These are phyloP conservation scores for Tetramorium simillimum DNA, from an alignment of 1,140 invertebrate genomes.

Conservation along the genomic window DNA sequence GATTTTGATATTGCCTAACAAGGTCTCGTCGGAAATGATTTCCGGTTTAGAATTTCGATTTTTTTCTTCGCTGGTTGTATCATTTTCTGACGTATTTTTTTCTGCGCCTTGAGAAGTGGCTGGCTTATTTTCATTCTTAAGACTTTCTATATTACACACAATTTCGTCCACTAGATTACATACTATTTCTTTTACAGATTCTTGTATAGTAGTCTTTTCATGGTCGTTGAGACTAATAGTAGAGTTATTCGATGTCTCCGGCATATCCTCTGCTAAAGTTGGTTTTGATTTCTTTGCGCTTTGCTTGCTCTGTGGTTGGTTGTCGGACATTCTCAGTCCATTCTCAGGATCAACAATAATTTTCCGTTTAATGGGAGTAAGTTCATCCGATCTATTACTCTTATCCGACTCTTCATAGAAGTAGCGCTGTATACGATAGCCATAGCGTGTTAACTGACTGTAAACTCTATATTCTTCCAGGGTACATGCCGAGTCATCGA, in stretches of 20 bases:
- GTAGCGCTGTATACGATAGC: conserved; percentile 84
- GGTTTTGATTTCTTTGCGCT: background rate
- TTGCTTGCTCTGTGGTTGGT: conserved; percentile 40
- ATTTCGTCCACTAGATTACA: conserved; percentile 56
- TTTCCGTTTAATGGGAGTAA: conserved; percentile 70
- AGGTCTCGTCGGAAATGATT: conserved; percentile 82
- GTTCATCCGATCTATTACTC: conserved; percentile 62
- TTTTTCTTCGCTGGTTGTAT: conserved; percentile 52
- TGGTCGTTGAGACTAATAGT: background rate
- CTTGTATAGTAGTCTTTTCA: background rate
- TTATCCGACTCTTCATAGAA: conserved; percentile 68
- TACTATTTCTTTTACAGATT: conserved; percentile 7
- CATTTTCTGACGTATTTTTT: conserved; percentile 38
- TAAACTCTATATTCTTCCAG: conserved; percentile 88
- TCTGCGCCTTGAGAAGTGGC: background rate
- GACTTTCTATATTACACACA: background rate
- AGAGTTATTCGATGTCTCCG: background rate
- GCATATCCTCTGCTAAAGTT: background rate
- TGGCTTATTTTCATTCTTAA: background rate
- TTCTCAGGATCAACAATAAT: conserved; percentile 81
- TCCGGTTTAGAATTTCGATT: conserved; percentile 73
- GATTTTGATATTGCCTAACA: conserved; percentile 78
- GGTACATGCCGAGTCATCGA: conserved; percentile 84
- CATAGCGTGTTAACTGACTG: conserved; percentile 86
- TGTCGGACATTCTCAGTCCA: conserved; percentile 74